Conservation (phyloP, 1,140 invertebrate genomes). For the Pseudoatta argentina region DNA sequence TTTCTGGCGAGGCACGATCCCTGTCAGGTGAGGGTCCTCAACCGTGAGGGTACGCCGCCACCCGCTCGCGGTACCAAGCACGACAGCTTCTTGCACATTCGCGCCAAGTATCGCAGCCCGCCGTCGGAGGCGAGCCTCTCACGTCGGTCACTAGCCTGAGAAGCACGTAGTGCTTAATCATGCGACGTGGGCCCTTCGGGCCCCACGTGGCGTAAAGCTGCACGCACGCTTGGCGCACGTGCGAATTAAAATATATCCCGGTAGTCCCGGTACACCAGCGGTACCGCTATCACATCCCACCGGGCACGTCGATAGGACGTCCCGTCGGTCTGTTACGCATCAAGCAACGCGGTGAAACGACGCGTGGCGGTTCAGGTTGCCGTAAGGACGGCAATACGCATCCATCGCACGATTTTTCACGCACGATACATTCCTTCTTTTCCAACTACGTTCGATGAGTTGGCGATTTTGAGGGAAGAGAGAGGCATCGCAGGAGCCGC, state of each 20-base stretch:
- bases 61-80: slow-evolving; percentile 78
- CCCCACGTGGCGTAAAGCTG: neutral
- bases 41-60: slow-evolving; percentile 84
- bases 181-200: neutral
- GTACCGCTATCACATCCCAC: slow-evolving; percentile 22
- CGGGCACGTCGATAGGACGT: neutral
- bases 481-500: neutral
- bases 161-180: slow-evolving; percentile 75
- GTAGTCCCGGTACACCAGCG: neutral
- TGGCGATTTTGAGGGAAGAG: slow-evolving; percentile 61
- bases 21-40: slow-evolving; percentile 92
- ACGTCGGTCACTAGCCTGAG: slow-evolving; percentile 78
- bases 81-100: slow-evolving; percentile 90
- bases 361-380: slow-evolving; percentile 19
- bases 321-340: neutral
- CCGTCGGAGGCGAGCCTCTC: slow-evolving; percentile 84
- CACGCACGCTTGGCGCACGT: slow-evolving; percentile 35
- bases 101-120: slow-evolving; percentile 91
- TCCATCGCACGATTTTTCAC: slow-evolving; percentile 10
- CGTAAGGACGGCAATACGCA: slow-evolving; percentile 12
- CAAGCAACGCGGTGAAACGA: slow-evolving; percentile 20
- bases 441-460: slow-evolving; percentile 54
- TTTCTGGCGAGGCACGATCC: slow-evolving; percentile 96
- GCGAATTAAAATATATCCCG: slow-evolving; percentile 17
- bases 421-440: slow-evolving; percentile 53